phyloP scores from a whole-genome alignment of 2,888 invertebrate species.

The Ichneumon xanthorius region DNA sequence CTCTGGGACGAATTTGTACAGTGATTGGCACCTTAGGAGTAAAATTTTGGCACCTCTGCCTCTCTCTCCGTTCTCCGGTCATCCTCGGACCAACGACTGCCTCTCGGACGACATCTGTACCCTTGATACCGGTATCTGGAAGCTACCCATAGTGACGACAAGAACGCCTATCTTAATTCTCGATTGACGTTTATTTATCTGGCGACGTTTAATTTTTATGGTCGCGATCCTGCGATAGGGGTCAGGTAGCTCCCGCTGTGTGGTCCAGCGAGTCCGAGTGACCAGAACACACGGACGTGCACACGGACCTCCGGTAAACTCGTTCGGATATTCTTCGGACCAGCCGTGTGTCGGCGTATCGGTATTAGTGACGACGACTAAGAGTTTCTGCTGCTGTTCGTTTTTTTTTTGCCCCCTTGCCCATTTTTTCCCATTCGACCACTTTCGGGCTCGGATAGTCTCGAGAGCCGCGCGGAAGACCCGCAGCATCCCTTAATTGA shows the following conservation, averaged over 20 bases:
- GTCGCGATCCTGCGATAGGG: constrained; percentile 82
- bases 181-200: constrained; percentile 84
- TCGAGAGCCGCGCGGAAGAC: constrained; percentile 32
- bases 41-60: constrained; percentile 18
- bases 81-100: constrained; percentile 16
- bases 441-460: constrained; percentile 25
- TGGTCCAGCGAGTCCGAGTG: constrained; percentile 76
- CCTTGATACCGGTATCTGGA: constrained; percentile 17
- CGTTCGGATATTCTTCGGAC: constrained; percentile 35
- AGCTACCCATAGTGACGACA: constrained; percentile 67
- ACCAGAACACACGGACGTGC: constrained; percentile 48
- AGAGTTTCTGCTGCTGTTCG: constrained; percentile 44
- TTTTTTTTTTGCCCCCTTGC: constrained; percentile 2
- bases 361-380: constrained; percentile 54
- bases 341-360: constrained; percentile 23
- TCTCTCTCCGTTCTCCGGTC: background rate
- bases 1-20: background rate
- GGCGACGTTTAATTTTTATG: constrained; percentile 84
- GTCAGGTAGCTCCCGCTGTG: constrained; percentile 82
- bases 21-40: constrained; percentile 3
- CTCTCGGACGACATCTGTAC: constrained; percentile 23
- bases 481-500: constrained; percentile 79
- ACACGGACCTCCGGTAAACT: constrained; percentile 23
- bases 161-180: constrained; percentile 82
- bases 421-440: constrained; percentile 26